Evolutionary conservation across 2,113 vertebrate species (phyloP).

Genomic region (Zingel zingel): DNA sequence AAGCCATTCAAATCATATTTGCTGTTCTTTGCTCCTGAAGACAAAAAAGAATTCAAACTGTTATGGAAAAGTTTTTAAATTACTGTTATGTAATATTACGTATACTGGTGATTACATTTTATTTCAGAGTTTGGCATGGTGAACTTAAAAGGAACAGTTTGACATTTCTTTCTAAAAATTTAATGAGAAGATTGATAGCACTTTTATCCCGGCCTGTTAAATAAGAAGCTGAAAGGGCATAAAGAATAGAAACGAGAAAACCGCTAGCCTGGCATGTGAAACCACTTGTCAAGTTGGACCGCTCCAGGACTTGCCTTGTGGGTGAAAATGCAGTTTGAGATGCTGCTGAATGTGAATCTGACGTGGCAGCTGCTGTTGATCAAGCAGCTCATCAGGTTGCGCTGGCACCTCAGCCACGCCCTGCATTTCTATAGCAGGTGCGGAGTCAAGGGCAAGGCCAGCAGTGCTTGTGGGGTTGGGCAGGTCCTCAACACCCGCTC

Average conservation of each 20-base stretch:
- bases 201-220: background rate
- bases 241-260: background rate
- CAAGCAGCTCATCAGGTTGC: conserved; percentile 46
- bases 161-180: background rate
- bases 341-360: conserved; percentile 83
- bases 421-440: conserved; percentile 23
- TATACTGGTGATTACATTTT: background rate
- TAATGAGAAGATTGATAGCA: background rate
- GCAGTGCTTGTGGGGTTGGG: background rate
- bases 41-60: conserved; percentile 4
- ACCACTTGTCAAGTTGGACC: background rate
- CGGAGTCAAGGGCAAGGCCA: conserved; percentile 12
- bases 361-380: conserved; percentile 64
- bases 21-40: conserved; percentile 75
- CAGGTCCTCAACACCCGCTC: conserved; percentile 26
- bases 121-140: background rate
- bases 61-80: background rate
- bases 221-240: background rate
- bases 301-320: conserved; percentile 51
- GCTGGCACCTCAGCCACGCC: conserved; percentile 29
- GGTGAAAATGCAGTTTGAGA: conserved; percentile 81
- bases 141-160: background rate
- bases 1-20: conserved; percentile 84
- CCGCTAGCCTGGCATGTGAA: too few species aligned
- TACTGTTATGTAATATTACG: background rate